phyloP scores from a whole-genome alignment of 2,888 invertebrate species.

The Stictocephala bisonia region DNA sequence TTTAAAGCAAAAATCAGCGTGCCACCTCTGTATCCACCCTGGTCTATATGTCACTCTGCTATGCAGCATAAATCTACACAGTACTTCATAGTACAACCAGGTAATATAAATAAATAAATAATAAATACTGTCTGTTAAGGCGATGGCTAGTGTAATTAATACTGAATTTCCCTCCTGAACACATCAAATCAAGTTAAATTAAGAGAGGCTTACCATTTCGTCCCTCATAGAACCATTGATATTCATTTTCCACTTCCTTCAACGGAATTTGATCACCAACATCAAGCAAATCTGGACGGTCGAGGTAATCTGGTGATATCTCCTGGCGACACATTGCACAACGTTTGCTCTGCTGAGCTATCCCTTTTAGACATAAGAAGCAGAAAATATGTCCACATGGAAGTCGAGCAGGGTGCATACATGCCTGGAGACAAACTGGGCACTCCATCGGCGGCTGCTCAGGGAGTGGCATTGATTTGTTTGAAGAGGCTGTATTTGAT shows the following conservation, averaged over 20 bases:
- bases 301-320: slow-evolving; percentile 89
- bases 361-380: slow-evolving; percentile 94
- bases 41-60: too few species aligned
- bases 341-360: slow-evolving; percentile 84
- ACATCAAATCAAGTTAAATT: too few species aligned
- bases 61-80: too few species aligned
- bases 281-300: slow-evolving; percentile 83
- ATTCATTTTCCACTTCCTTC: slow-evolving; percentile 72
- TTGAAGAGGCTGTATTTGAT: too few species aligned
- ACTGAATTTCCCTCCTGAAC: too few species aligned
- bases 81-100: too few species aligned
- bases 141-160: too few species aligned
- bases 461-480: background rate
- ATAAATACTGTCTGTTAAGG: too few species aligned
- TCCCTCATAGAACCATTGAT: slow-evolving; percentile 97
- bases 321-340: slow-evolving; percentile 95
- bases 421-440: slow-evolving; percentile 91
- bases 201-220: slow-evolving; percentile 83
- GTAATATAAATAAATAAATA: too few species aligned
- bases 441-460: slow-evolving; percentile 73
- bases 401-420: slow-evolving; percentile 90
- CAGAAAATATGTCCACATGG: slow-evolving; percentile 97
- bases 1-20: too few species aligned
- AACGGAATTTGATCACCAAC: slow-evolving; percentile 62
- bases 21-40: too few species aligned